Percentiles rank a stretch among this genome's conserved stretches.
These are phyloP conservation scores for Glossophaga mutica DNA, from an alignment of 2,797 vertebrate species.

Conservation along the genomic window DNA sequence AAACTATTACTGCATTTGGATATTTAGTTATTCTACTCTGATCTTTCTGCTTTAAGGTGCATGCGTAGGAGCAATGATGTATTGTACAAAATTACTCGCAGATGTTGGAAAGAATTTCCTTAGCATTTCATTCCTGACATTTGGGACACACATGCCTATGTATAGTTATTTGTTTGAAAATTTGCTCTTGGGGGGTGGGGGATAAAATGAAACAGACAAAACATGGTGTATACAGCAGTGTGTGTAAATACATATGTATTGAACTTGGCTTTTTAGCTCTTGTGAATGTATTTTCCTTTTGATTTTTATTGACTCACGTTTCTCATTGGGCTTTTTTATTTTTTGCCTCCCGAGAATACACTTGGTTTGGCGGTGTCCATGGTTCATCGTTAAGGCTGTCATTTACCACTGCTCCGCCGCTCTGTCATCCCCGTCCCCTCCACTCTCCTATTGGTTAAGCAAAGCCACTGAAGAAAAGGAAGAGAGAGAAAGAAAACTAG, in stretches of 20 bases:
- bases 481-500: not conserved
- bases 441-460: not conserved
- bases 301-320: not conserved
- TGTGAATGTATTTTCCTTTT: constrained; percentile 30
- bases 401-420: not conserved
- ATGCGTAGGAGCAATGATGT: constrained; percentile 36
- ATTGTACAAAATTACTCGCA: constrained; percentile 67
- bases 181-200: constrained; percentile 2
- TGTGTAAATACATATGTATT: constrained; percentile 47
- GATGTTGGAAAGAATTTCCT: constrained; percentile 69
- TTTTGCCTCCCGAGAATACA: not conserved
- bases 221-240: not conserved
- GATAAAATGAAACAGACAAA: not conserved
- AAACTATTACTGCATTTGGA: constrained; percentile 56
- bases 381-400: not conserved
- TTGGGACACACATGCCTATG: constrained; percentile 68
- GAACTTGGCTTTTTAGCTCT: constrained; percentile 25
- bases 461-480: not conserved
- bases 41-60: constrained; percentile 65
- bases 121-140: constrained; percentile 69
- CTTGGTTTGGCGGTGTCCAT: not conserved
- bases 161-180: constrained; percentile 66
- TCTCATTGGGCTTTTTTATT: not conserved
- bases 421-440: not conserved
- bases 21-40: constrained; percentile 62